Evolutionary conservation across 2,797 vertebrate species (phyloP), one percentile per base, ranked within the genome.

Genomic region (Sardinella longiceps): DNA sequence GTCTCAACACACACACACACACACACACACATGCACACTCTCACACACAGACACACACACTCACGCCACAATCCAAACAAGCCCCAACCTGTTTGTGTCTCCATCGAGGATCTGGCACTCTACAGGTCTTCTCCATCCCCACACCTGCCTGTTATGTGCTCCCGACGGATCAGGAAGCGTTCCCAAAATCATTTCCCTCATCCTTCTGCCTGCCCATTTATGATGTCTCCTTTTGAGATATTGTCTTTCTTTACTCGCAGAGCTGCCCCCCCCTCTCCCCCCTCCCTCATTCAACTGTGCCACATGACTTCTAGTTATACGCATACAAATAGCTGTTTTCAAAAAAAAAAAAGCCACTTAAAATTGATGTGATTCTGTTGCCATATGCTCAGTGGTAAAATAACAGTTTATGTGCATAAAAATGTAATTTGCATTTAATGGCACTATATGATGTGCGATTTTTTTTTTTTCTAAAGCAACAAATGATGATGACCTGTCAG

Each of bases 81-180:
- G 70, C 70, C 70, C 37, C 70, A 3, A 2, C 33, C 70, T 43
- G 33, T 77, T 77, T 77, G 70, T 77, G 70, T 43, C 70, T 77
- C 33, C 70, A 77, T 77, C 70, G 43, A 77, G 39, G 37, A 23
- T 18, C 15, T 5, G 15, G 15, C 63, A 30, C 28, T 15, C 66
- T 33, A 23, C 70, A 77, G 33, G 70, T 77, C 66, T 11, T 0
- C 66, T 74, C 30, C 33, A 9, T 33, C 33, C 0, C 33, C 9
- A 20, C 66, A 6, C 39, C 37, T 9, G 15, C 70, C 70, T 39
- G 70, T 77, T 43, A 43, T 77, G 37, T 23, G 70, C 70, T 37
- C 6, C 28, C 5, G 33, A 37, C 37, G 10, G 70, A 20, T 43
- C 33, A 77, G 37, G 20, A 20, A 77, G 37, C 6, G 6, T 43